Evolutionary conservation across 2,888 invertebrate species (phyloP).

Genomic region (Uropetala carovei): DNA sequence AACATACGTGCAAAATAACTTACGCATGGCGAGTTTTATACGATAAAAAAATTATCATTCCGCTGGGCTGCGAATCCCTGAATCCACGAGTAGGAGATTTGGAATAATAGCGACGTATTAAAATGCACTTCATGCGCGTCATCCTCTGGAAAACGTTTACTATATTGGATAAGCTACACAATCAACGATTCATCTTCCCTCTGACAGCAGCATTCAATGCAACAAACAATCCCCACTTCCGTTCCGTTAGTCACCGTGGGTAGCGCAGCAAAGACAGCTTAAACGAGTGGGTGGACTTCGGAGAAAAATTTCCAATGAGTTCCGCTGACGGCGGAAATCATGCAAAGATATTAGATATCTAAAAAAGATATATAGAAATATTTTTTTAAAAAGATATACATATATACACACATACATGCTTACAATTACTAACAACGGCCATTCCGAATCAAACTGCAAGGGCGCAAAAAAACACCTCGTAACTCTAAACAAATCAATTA

Average conservation of each 20-base stretch:
- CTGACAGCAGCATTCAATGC: background rate
- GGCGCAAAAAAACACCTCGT: too few relatives aligned
- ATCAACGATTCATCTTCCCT: background rate
- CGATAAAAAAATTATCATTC: too few relatives aligned
- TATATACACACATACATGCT: too few relatives aligned
- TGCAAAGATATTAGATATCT: background rate
- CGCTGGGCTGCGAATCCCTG: too few relatives aligned
- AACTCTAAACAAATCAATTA: too few relatives aligned
- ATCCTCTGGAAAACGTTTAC: background rate
- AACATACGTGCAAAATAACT: too few relatives aligned
- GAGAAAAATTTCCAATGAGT: background rate
- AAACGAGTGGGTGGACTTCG: background rate
- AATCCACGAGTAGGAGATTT: too few relatives aligned
- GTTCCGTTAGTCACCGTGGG: background rate
- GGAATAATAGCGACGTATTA: background rate
- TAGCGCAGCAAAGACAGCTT: background rate
- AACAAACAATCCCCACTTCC: slow-evolving; percentile 33
- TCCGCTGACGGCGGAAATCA: background rate
- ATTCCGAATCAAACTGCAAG: too few relatives aligned
- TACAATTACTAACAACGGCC: too few relatives aligned
- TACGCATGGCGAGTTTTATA: too few relatives aligned
- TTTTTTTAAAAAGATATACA: too few relatives aligned
- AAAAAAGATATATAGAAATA: too few relatives aligned
- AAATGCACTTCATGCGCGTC: background rate
- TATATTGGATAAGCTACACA: background rate